Evolutionary conservation across 2,113 vertebrate genomes (phyloP).

Genomic region (Dipodomys merriami): DNA sequence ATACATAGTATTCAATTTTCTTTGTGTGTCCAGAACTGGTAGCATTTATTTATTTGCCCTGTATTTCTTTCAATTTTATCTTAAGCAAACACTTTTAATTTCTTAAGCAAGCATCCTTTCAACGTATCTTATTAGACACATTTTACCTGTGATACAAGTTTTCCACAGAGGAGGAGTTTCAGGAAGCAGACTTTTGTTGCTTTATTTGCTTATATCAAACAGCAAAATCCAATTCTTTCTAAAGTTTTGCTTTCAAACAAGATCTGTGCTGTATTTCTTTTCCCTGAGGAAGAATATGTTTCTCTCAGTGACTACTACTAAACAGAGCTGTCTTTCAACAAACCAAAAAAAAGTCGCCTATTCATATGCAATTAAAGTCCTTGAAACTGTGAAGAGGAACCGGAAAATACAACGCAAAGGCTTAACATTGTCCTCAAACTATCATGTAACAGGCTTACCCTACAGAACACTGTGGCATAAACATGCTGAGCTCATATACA

Average conservation of each 20-base stretch:
- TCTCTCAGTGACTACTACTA: background rate
- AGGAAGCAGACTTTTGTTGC: background rate
- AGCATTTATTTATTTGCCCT: constrained; percentile 77
- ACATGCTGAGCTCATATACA: background rate
- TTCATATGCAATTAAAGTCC: background rate
- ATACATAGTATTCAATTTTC: constrained; percentile 82
- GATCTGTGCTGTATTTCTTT: background rate
- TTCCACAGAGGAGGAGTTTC: constrained; percentile 37
- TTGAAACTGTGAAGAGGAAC: background rate
- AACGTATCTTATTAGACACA: background rate
- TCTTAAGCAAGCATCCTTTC: constrained; percentile 64
- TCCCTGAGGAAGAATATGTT: background rate
- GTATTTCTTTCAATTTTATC: constrained; percentile 67
- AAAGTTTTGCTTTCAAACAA: constrained; percentile 26
- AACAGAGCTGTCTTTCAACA: constrained; percentile 18
- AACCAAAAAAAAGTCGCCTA: background rate
- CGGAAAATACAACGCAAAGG: background rate
- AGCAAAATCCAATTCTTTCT: background rate
- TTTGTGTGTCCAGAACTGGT: constrained; percentile 58
- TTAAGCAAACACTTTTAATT: constrained; percentile 72
- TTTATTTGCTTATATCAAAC: background rate
- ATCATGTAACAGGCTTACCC: background rate
- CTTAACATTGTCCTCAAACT: constrained; percentile 43
- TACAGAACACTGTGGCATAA: constrained; percentile 5
- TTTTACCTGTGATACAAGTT: background rate